phyloP scores from a whole-genome alignment of 2,797 vertebrate genomes.

The Micrastur ruficollis region DNA sequence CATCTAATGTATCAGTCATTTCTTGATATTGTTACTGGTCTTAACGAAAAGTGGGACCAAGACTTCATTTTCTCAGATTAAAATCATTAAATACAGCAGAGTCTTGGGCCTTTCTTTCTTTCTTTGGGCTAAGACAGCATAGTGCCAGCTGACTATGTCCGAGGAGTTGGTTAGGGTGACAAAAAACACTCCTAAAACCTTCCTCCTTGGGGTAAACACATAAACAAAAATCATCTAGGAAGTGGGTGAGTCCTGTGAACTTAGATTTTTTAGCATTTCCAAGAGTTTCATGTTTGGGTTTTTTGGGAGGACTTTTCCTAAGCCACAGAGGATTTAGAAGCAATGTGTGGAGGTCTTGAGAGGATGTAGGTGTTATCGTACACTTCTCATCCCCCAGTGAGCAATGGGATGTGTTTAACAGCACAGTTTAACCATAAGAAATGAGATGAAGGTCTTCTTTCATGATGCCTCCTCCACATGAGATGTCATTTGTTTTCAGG shows the following conservation, averaged over 20 bases:
- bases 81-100: background rate
- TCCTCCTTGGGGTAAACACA: background rate
- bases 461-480: background rate
- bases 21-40: background rate
- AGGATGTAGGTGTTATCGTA: background rate
- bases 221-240: background rate
- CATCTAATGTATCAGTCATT: background rate
- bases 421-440: background rate
- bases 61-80: background rate
- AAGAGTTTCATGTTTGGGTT: fast-evolving
- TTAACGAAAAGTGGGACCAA: background rate
- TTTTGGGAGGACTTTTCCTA: background rate
- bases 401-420: background rate
- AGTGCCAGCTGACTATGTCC: background rate
- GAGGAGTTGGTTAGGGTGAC: background rate
- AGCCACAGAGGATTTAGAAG: background rate
- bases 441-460: background rate
- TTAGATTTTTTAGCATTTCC: background rate
- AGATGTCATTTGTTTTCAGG: background rate
- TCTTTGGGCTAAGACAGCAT: background rate
- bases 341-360: background rate
- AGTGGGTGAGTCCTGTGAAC: background rate
- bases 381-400: background rate
- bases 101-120: background rate
- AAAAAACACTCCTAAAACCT: background rate